Evolutionary conservation across 2,113 vertebrate genomes (phyloP), one percentile per base, ranked within the genome.

Genomic region (Phrynocephalus versicolor): DNA sequence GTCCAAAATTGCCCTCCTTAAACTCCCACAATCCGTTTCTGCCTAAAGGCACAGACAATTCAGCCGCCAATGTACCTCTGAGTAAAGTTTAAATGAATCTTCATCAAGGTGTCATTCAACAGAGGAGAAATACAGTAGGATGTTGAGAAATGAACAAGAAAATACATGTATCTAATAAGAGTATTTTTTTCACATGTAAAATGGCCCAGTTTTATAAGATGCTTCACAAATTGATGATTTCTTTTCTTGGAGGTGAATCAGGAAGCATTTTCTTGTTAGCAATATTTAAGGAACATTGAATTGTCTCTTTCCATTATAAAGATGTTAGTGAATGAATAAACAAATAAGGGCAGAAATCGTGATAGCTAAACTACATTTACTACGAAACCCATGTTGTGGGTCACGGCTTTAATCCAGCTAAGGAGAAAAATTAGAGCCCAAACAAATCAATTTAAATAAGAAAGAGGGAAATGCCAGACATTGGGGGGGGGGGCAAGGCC

Each of bases 161-260:
- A 57, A 76, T n/a, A 12, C 16, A 35, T 12, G 33, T 35, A 70
- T 9, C 16, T 55, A 27, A 39, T 10, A 55, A 37, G 12, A 10
- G 2, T 71, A 58, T 70, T 72, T 87, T 77, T 74, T 18, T 87
- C 64, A 73, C 30, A 39, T 73, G 84, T 88, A 67, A 79, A 85
- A 23, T 6, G 2, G 23, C 70, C 45, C 0, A 87, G 79, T 88
- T 85, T 84, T 82, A 88, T 16, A 3, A 12, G 60, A 25, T n/a
- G 73, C 27, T 19, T 55, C 12, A 89, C 69, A 51, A 79, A 88
- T 81, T 71, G 70, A 45, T n/a, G 9, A 30, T n/a, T 89, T 51
- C 81, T n/a, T n/a, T n/a, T 39, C 69, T 69, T 81, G 81, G 90
- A 64, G 87, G 51, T 23, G 25, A 2, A 65, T 2, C 72, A 78